A percentile compares a stretch with the other conserved stretches of the same genome.
These are phyloP conservation scores for Lineus longissimus DNA, from an alignment of 1,140 invertebrate genomes.

Conservation along the genomic window DNA sequence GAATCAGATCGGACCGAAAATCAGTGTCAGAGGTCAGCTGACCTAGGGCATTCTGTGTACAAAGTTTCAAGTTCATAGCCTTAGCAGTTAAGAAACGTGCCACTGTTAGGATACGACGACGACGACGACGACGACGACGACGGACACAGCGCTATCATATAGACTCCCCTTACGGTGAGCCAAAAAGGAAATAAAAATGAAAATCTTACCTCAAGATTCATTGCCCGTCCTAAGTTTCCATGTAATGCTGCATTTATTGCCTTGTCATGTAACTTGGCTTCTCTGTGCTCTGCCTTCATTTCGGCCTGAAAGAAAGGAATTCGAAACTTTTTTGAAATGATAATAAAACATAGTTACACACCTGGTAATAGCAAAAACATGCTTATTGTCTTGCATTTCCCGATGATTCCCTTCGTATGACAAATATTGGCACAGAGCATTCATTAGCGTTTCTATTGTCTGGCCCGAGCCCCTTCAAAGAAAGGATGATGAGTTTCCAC, in stretches of 20 bases:
- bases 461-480: too few species aligned
- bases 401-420: background rate
- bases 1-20: too few species aligned
- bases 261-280: slow-evolving; percentile 4
- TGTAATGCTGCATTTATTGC: slow-evolving; percentile 2
- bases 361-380: background rate
- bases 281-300: background rate
- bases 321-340: background rate
- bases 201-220: background rate
- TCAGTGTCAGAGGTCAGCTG: too few species aligned
- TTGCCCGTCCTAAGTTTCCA: background rate
- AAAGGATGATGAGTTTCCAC: too few species aligned
- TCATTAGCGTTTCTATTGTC: background rate
- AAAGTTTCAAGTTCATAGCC: too few species aligned
- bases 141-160: too few species aligned
- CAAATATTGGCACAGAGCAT: background rate
- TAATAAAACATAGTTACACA: background rate
- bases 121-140: too few species aligned
- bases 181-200: too few species aligned
- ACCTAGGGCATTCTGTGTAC: too few species aligned
- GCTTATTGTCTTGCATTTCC: background rate
- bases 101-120: too few species aligned
- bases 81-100: too few species aligned
- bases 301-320: background rate
- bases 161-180: too few species aligned